These are phyloP conservation scores for Eutrigla gurnardus DNA, from an alignment of 2,797 vertebrate genomes.

Conservation along the genomic window DNA sequence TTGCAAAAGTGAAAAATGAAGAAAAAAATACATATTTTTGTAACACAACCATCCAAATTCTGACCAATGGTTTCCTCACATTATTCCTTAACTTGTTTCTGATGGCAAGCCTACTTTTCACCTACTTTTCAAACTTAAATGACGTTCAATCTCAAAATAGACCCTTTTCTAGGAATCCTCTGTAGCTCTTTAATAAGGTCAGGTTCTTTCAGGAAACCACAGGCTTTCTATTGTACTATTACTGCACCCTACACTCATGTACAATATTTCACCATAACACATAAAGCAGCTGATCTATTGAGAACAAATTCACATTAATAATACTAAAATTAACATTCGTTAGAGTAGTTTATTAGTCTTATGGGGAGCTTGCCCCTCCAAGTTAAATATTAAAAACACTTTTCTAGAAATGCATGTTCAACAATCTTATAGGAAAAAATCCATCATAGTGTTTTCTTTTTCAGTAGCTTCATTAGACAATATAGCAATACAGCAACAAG, in stretches of 20 bases:
- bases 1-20: neutral
- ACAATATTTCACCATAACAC: constrained; percentile 4
- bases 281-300: constrained; percentile 3
- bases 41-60: constrained; percentile 1
- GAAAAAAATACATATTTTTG: neutral
- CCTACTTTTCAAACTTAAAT: constrained; percentile 67
- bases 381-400: neutral
- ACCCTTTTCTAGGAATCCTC: constrained; percentile 60
- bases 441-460: neutral
- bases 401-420: neutral
- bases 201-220: constrained; percentile 59
- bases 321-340: neutral
- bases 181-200: constrained; percentile 61
- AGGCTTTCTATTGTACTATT: constrained; percentile 21
- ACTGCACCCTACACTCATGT: constrained; percentile 16
- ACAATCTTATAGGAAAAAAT: too few relatives aligned
- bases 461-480: neutral
- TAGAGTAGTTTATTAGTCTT: neutral
- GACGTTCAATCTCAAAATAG: constrained; percentile 63
- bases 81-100: constrained; percentile 8
- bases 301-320: neutral
- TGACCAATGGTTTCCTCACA: constrained; percentile 4
- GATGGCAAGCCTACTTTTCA: constrained; percentile 43
- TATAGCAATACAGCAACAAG: neutral
- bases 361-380: neutral